phyloP scores from a whole-genome alignment of 2,797 vertebrate genomes.

The Myioborus melanocephalus region DNA sequence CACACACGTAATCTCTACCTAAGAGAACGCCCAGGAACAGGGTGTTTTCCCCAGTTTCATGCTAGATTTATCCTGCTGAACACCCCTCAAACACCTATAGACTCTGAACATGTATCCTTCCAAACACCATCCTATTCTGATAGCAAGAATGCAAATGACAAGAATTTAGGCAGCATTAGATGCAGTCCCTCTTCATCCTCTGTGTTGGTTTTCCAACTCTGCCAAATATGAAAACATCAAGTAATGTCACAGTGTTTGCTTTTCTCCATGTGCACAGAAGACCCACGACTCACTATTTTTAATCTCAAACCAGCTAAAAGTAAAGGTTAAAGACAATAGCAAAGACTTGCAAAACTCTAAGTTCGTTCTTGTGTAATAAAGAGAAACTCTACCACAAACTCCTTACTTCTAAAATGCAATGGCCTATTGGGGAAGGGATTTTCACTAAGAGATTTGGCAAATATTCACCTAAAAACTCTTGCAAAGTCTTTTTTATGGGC shows the following conservation, averaged over 20 bases:
- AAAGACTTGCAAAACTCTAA: background rate
- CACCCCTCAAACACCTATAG: background rate
- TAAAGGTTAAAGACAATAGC: background rate
- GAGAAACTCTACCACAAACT: background rate
- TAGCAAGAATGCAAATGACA: background rate
- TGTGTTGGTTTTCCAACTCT: background rate
- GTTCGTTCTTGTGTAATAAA: background rate
- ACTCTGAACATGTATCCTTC: background rate
- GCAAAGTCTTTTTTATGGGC: background rate
- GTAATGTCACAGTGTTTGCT: background rate
- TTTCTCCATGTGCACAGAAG: background rate
- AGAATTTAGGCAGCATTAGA: background rate
- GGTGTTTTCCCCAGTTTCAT: background rate
- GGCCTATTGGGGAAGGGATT: background rate
- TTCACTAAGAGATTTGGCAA: background rate
- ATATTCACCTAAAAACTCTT: background rate
- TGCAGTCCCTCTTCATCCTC: background rate
- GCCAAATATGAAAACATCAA: background rate
- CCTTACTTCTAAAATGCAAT: background rate
- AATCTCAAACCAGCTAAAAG: background rate
- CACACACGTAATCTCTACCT: too few species aligned
- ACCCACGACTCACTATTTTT: background rate
- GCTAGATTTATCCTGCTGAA: background rate
- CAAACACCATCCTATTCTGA: background rate
- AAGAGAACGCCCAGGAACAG: background rate